phyloP scores from a whole-genome alignment of 1,140 invertebrate species.

The Penaeus indicus region DNA sequence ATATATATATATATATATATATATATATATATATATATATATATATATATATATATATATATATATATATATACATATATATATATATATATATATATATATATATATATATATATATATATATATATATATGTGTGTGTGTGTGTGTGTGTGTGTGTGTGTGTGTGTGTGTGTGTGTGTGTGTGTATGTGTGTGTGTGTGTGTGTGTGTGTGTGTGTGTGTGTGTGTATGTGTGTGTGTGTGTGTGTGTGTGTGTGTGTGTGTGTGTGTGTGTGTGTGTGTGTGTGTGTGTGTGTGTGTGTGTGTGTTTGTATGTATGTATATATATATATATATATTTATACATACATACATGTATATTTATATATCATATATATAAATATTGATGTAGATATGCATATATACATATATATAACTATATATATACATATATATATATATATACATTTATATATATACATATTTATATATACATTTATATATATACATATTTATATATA shows the following conservation, averaged over 20 bases:
- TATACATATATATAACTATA: no score
- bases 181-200: background rate
- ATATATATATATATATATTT: no score
- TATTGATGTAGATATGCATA: background rate
- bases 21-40: background rate
- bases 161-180: conserved; percentile 9
- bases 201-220: conserved; percentile 1
- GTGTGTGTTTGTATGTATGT: background rate
- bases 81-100: conserved; percentile 2
- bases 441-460: background rate
- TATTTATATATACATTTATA: no score
- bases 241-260: background rate
- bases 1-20: conserved; percentile 15
- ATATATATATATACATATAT: background rate
- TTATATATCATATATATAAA: background rate
- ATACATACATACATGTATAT: no score
- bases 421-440: no score
- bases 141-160: conserved; percentile 4
- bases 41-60: no score
- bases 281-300: background rate
- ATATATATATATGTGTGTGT: conserved; percentile 28
- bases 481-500: no score
- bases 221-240: background rate
- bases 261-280: background rate
- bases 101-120: conserved; percentile 35